Evolutionary conservation across 2,113 vertebrate species (phyloP).

Genomic region (Pyxicephalus adspersus): DNA sequence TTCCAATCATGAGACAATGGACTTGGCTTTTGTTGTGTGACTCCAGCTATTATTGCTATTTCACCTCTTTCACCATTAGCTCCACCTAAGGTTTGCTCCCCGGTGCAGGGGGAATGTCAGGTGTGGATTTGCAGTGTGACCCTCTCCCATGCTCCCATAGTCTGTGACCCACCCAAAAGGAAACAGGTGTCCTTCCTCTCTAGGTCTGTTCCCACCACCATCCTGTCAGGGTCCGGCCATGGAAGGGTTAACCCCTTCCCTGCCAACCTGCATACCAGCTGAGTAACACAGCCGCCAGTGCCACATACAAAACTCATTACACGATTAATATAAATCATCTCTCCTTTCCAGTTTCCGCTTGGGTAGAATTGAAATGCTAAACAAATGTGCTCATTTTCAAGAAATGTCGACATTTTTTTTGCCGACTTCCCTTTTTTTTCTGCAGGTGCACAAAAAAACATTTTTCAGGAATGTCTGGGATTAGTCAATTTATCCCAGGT

Average conservation of each 20-base stretch:
- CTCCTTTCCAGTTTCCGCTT: conserved; percentile 57
- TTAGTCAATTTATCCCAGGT: neutral
- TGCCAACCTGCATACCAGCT: conserved; percentile 56
- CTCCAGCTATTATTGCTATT: no score
- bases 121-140: neutral
- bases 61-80: no score
- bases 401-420: conserved; percentile 69
- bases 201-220: conserved; percentile 18
- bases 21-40: no score
- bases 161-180: conserved; percentile 37
- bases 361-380: conserved; percentile 70
- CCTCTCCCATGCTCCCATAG: conserved; percentile 10
- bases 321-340: conserved; percentile 71
- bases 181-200: conserved; percentile 73
- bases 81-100: no score
- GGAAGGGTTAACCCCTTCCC: conserved; percentile 43
- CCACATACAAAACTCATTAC: conserved; percentile 62
- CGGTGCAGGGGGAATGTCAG: no score
- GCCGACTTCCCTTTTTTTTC: conserved; percentile 63
- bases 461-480: neutral
- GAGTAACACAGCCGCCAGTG: conserved; percentile 58
- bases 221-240: conserved; percentile 56
- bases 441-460: conserved; percentile 73
- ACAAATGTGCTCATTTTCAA: conserved; percentile 74
- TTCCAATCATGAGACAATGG: no score